Percentiles rank a stretch among this genome's conserved stretches.
Evolutionary conservation across 2,888 invertebrate species (phyloP).

Genomic region (Parapristionchus giblindavisi): DNA sequence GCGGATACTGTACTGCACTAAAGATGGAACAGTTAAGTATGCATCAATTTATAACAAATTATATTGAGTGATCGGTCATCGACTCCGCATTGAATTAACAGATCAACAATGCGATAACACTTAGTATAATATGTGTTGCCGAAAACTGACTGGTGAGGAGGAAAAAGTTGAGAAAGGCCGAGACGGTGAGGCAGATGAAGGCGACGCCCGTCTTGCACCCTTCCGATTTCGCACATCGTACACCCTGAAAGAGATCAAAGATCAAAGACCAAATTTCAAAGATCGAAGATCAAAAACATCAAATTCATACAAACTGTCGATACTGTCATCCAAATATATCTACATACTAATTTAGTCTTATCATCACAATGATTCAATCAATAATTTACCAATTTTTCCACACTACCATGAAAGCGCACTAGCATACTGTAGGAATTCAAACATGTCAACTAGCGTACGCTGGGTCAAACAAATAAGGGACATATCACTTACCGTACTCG

Average conservation of each 20-base stretch:
- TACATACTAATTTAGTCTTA: neutral
- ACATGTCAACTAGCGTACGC: too few relatives aligned
- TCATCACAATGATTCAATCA: neutral
- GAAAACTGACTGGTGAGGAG: constrained; percentile 50
- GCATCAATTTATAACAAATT: neutral
- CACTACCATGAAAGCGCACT: too few relatives aligned
- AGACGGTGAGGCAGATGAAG: constrained; percentile 62
- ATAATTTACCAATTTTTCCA: neutral
- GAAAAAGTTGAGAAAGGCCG: constrained; percentile 68
- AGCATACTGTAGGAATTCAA: too few relatives aligned
- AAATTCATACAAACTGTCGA: neutral
- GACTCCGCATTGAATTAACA: too few relatives aligned
- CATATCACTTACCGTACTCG: constrained; percentile 19
- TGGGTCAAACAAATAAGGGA: too few relatives aligned
- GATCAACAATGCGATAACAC: too few relatives aligned
- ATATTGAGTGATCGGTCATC: too few relatives aligned
- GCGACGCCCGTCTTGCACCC: constrained; percentile 61
- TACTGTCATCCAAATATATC: neutral
- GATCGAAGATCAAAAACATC: neutral
- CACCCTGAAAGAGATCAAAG: neutral
- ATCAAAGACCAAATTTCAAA: neutral
- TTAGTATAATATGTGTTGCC: too few relatives aligned
- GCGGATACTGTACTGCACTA: neutral
- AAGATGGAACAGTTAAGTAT: neutral
- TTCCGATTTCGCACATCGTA: constrained; percentile 27